Percentiles rank a stretch among this genome's conserved stretches.
Conservation (phyloP, 2,113 vertebrate species). For the Ursus arctos region DNA sequence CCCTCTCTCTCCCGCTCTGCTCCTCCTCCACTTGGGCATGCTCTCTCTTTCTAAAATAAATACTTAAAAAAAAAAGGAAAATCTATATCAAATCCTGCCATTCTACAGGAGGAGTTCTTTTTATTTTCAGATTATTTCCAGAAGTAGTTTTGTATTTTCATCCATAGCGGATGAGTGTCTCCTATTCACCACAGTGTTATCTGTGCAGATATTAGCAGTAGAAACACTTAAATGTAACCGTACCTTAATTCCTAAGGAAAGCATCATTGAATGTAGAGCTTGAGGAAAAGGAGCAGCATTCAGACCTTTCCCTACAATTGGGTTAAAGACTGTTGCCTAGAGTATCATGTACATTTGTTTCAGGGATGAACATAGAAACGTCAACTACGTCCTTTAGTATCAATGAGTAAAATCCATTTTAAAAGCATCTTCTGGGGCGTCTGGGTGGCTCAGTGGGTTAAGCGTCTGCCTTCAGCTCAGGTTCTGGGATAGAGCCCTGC, state of each 20-base stretch:
- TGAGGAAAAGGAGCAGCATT: not conserved
- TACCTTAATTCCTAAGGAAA: not conserved
- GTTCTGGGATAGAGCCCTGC: too few species aligned
- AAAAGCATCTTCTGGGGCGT: not conserved
- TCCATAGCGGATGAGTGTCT: not conserved
- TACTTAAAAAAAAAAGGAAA: not conserved
- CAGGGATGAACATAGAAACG: not conserved
- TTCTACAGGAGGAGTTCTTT: not conserved
- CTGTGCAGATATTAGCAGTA: not conserved
- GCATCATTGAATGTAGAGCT: not conserved
- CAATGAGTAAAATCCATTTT: constrained; percentile 3
- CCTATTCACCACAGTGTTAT: not conserved
- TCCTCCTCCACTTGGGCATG: too few species aligned
- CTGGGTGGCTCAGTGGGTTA: too few species aligned
- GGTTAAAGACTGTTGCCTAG: not conserved
- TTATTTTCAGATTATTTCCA: constrained; percentile 16
- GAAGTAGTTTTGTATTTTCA: constrained; percentile 18
- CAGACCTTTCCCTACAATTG: not conserved
- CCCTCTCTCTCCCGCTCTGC: too few species aligned
- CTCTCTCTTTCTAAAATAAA: too few species aligned
- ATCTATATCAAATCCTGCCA: not conserved
- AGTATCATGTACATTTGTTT: not conserved
- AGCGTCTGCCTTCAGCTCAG: too few species aligned
- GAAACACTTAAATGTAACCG: not conserved
- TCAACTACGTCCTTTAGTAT: not conserved